A percentile compares a stretch with the other conserved stretches of the same genome.
These are phyloP conservation scores for Clarias fuscus DNA, from an alignment of 2,797 vertebrate species.

Conservation along the genomic window DNA sequence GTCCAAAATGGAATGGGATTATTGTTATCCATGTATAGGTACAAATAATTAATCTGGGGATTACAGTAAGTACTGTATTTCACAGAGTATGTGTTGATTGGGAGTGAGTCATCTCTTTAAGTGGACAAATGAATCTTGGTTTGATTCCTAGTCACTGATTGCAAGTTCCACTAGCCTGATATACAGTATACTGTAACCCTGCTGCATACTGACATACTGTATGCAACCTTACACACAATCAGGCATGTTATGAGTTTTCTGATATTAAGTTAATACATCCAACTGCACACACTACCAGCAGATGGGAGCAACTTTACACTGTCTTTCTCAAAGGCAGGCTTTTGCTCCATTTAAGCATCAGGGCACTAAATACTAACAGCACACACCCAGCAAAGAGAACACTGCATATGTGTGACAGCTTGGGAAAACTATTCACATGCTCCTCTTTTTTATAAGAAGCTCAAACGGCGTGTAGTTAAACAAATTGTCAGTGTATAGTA, in stretches of 20 bases:
- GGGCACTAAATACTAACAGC: background rate
- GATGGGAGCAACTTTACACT: constrained; percentile 42
- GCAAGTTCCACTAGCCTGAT: background rate
- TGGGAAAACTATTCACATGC: background rate
- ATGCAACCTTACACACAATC: background rate
- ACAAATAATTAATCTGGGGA: background rate
- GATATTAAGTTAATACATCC: background rate
- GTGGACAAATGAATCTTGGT: background rate
- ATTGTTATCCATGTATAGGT: background rate
- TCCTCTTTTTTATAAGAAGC: background rate
- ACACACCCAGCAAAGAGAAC: background rate
- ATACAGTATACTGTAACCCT: background rate
- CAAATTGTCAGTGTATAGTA: background rate
- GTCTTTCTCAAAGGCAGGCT: background rate
- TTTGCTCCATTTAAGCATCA: background rate
- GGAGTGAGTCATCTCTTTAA: background rate
- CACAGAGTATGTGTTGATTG: background rate
- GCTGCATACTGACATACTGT: background rate
- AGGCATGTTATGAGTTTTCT: background rate
- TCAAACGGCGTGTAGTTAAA: background rate
- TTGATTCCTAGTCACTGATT: background rate
- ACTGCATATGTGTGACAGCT: background rate
- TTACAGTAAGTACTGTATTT: background rate
- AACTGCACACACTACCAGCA: constrained; percentile 34
- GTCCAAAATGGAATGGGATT: background rate